Conservation (phyloP, 2,797 vertebrate species). For the Poecile montanus region DNA sequence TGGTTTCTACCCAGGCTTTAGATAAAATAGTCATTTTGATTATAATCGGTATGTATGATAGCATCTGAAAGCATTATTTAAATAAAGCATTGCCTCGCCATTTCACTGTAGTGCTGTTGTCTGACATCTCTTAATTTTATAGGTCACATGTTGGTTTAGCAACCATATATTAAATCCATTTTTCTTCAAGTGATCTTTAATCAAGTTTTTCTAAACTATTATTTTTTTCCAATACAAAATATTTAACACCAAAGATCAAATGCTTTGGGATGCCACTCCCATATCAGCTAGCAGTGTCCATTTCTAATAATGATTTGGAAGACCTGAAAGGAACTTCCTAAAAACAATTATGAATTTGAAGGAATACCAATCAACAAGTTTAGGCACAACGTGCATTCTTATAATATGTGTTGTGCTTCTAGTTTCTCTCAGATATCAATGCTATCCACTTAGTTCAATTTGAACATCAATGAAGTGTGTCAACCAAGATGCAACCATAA, state of each 20-base stretch:
- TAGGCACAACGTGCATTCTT: background rate
- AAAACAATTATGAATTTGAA: background rate
- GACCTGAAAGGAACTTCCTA: conserved; percentile 14
- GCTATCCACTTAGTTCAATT: background rate
- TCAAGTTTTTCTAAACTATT: conserved; percentile 19
- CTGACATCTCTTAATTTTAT: background rate
- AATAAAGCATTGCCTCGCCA: background rate
- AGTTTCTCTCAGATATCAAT: background rate
- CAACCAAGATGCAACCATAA: background rate
- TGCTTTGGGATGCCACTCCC: conserved; percentile 5
- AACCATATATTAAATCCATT: conserved; percentile 25
- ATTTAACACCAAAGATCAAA: conserved; percentile 34
- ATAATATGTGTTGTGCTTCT: background rate
- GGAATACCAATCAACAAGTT: background rate
- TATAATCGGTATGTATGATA: background rate
- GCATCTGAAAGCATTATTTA: background rate
- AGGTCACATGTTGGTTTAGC: background rate
- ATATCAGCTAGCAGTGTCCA: background rate
- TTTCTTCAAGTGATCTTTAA: conserved; percentile 4
- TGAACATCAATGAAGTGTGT: rapidly evolving
- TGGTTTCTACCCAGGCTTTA: background rate
- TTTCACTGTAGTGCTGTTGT: background rate
- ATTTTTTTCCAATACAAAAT: conserved; percentile 48
- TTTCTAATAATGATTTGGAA: conserved; percentile 25
- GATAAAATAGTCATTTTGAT: background rate